These are phyloP conservation scores for Xenopus tropicalis DNA, from an alignment of 2,113 vertebrate genomes.

Conservation along the genomic window DNA sequence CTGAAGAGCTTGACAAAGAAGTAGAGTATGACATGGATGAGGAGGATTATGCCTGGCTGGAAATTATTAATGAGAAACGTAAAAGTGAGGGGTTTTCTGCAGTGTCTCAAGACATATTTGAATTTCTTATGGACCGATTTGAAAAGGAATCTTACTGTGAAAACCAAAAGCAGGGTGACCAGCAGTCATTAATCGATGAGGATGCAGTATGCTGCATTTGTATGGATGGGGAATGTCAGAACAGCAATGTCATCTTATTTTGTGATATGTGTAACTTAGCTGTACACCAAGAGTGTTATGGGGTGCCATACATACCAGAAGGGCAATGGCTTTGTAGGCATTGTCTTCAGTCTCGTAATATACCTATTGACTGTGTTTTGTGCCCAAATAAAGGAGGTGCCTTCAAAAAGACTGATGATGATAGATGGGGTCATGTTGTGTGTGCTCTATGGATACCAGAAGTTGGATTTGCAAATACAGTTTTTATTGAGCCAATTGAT, in stretches of 20 bases:
- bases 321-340: constrained; percentile 96
- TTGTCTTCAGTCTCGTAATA: constrained; percentile 84
- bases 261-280: constrained; percentile 93
- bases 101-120: constrained; percentile 90
- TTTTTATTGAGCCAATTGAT: constrained; percentile 96
- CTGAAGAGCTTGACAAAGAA: constrained; percentile 91
- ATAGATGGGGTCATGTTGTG: constrained; percentile 95
- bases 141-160: constrained; percentile 92
- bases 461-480: constrained; percentile 94
- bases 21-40: constrained; percentile 99
- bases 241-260: constrained; percentile 95
- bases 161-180: constrained; percentile 83
- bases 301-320: constrained; percentile 96
- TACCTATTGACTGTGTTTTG: constrained; percentile 84
- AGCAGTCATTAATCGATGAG: constrained; percentile 83
- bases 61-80: constrained; percentile 88
- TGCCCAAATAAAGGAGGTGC: constrained; percentile 95
- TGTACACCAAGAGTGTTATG: constrained; percentile 97
- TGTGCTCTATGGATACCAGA: constrained; percentile 97
- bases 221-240: constrained; percentile 91
- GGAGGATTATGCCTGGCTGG: constrained; percentile 95
- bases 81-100: constrained; percentile 81
- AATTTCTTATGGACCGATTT: constrained; percentile 94
- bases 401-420: constrained; percentile 94
- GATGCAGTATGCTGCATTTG: constrained; percentile 95